phyloP scores from a whole-genome alignment of 2,888 invertebrate species.

The Nudaria mundana region DNA sequence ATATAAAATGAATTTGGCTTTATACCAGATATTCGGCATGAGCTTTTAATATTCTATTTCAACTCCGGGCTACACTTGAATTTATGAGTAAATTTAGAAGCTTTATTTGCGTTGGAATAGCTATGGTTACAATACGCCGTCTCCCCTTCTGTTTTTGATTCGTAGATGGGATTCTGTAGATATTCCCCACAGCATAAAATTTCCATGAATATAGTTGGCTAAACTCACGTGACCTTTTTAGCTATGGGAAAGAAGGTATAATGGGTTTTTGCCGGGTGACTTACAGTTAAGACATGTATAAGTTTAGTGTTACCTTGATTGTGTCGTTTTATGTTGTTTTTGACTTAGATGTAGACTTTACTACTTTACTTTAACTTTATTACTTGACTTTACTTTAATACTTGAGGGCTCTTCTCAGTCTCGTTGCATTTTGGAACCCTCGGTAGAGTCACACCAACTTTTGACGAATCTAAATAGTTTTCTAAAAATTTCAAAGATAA shows the following conservation, averaged over 20 bases:
- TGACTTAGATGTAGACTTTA: not conserved
- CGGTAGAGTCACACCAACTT: too few relatives aligned
- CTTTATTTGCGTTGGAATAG: constrained; percentile 8
- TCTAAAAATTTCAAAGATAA: too few relatives aligned
- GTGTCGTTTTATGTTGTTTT: not conserved
- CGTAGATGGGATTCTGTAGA: not conserved
- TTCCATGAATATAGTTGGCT: constrained; percentile 7
- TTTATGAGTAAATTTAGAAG: constrained; percentile 19
- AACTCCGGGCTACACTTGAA: constrained; percentile 11
- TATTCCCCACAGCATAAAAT: constrained; percentile 11
- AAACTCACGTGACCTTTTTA: constrained; percentile 22
- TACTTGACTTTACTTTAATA: not conserved
- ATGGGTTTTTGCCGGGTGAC: constrained; percentile 13
- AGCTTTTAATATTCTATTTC: constrained; percentile 26
- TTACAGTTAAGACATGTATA: constrained; percentile 12
- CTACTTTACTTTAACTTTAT: not conserved
- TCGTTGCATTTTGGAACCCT: too few relatives aligned
- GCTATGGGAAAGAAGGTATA: constrained; percentile 6
- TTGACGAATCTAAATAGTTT: too few relatives aligned
- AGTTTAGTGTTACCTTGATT: constrained; percentile 6
- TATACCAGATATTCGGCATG: constrained; percentile 19
- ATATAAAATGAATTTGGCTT: constrained; percentile 30
- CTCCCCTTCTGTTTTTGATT: constrained; percentile 8
- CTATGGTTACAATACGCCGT: constrained; percentile 1
- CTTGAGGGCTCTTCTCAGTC: too few relatives aligned